Percentiles rank a stretch among this genome's conserved stretches.
phyloP scores from a whole-genome alignment of 1,140 invertebrate genomes.

The Dendroctonus ponderosae region DNA sequence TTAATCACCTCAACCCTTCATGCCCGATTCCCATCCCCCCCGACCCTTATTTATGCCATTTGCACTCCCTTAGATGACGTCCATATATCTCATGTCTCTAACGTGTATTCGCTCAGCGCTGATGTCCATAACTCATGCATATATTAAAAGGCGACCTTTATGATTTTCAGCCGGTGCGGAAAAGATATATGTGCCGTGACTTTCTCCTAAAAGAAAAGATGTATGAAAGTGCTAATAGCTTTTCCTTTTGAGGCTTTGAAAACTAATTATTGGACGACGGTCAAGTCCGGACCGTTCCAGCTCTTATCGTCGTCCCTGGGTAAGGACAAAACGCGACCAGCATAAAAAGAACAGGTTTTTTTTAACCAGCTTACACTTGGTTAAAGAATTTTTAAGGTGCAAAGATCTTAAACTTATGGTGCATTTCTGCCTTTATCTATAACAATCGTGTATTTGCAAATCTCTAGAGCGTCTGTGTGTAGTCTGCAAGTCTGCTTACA shows the following conservation, averaged over 20 bases:
- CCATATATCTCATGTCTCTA: slow-evolving; percentile 34
- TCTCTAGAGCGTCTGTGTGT: too few species aligned
- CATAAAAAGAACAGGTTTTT: too few species aligned
- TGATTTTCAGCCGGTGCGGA: slow-evolving; percentile 29
- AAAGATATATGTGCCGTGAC: slow-evolving; percentile 30
- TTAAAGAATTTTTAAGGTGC: too few species aligned
- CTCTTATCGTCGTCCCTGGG: too few species aligned
- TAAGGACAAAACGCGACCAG: too few species aligned
- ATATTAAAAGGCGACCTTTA: slow-evolving; percentile 35
- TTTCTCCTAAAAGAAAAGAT: slow-evolving; percentile 28
- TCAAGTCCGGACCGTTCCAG: too few species aligned
- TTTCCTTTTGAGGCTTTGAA: slow-evolving; percentile 30
- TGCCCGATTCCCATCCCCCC: slow-evolving; percentile 19
- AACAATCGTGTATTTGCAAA: too few species aligned
- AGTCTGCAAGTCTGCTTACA: too few species aligned
- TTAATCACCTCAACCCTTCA: slow-evolving; percentile 34
- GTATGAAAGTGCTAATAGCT: slow-evolving; percentile 33
- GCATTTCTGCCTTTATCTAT: too few species aligned
- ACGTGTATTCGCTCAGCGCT: slow-evolving; percentile 22
- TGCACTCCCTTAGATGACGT: slow-evolving; percentile 29
- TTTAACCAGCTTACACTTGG: too few species aligned
- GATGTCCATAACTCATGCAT: slow-evolving; percentile 35
- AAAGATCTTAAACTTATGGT: too few species aligned
- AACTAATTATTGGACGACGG: slow-evolving; percentile 24
- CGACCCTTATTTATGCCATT: slow-evolving; percentile 30